phyloP scores from a whole-genome alignment of 1,140 invertebrate species.

The Drosophila tsacasi region DNA sequence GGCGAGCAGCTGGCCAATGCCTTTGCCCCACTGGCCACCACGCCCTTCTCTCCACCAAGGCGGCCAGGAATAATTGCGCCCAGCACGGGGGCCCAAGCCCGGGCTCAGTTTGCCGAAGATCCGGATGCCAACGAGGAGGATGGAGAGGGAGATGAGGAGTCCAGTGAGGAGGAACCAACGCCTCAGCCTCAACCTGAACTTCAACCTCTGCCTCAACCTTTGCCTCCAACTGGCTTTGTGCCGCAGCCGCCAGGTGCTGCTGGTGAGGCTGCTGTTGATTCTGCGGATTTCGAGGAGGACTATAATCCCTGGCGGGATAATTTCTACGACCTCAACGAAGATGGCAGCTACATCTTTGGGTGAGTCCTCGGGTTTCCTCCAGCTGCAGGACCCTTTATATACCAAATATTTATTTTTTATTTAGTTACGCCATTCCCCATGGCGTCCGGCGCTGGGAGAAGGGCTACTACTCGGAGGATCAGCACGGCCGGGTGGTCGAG shows the following conservation, averaged over 20 bases:
- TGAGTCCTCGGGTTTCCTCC: conserved; percentile 24
- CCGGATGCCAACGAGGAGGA: conserved; percentile 5
- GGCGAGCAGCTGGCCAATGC: conserved; percentile 54
- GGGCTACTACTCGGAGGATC: conserved; percentile 38
- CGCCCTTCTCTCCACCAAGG: conserved; percentile 29
- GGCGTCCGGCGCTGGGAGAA: conserved; percentile 73
- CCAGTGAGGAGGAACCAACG: background rate
- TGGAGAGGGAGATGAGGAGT: conserved; percentile 5
- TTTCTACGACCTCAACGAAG: conserved; percentile 64
- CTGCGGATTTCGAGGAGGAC: conserved; percentile 10
- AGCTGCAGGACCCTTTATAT: background rate
- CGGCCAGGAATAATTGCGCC: conserved; percentile 57
- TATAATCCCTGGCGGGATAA: conserved; percentile 74
- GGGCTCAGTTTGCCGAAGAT: conserved; percentile 39
- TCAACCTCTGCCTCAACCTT: background rate
- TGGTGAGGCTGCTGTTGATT: background rate
- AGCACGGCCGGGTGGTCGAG: conserved; percentile 56
- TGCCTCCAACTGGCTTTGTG: background rate
- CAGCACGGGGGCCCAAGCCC: conserved; percentile 30
- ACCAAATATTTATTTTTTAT: background rate
- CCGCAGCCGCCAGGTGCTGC: background rate
- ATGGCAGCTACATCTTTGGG: conserved; percentile 71
- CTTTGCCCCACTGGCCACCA: conserved; percentile 54
- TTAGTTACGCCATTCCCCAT: conserved; percentile 64
- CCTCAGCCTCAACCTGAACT: background rate